These are phyloP conservation scores for Vanessa atalanta DNA, from an alignment of 1,140 invertebrate species.

Conservation along the genomic window DNA sequence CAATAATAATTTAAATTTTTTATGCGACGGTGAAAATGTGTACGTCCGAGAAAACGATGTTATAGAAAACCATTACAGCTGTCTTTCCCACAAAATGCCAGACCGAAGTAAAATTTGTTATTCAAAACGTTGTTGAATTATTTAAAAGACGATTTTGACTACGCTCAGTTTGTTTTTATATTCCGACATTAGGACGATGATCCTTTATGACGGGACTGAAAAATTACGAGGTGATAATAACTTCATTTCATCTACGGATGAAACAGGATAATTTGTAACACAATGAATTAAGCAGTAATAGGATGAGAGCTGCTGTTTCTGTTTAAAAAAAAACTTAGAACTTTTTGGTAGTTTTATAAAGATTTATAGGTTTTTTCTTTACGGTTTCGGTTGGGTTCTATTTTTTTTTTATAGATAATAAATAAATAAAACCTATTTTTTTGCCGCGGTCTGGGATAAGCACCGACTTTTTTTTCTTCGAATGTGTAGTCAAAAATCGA, in stretches of 20 bases:
- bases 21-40: no score
- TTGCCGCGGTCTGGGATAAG: no score
- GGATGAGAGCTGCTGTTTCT: no score
- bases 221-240: neutral
- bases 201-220: neutral
- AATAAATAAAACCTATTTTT: no score
- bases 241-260: neutral
- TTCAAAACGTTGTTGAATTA: slow-evolving; percentile 34
- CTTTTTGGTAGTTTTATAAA: no score
- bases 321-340: no score
- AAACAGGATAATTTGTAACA: neutral
- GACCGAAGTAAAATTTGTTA: slow-evolving; percentile 32
- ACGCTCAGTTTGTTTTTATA: slow-evolving; percentile 3
- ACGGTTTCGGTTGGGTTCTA: no score
- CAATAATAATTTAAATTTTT: neutral
- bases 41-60: neutral
- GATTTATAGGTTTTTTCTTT: no score
- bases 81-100: slow-evolving; percentile 11
- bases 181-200: neutral
- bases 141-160: slow-evolving; percentile 29
- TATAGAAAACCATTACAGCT: neutral
- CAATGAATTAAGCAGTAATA: neutral
- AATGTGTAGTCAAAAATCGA: no score
- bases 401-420: no score
- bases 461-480: neutral